phyloP scores from a whole-genome alignment of 2,888 invertebrate genomes.

The Rhaphigaster nebulosa region DNA sequence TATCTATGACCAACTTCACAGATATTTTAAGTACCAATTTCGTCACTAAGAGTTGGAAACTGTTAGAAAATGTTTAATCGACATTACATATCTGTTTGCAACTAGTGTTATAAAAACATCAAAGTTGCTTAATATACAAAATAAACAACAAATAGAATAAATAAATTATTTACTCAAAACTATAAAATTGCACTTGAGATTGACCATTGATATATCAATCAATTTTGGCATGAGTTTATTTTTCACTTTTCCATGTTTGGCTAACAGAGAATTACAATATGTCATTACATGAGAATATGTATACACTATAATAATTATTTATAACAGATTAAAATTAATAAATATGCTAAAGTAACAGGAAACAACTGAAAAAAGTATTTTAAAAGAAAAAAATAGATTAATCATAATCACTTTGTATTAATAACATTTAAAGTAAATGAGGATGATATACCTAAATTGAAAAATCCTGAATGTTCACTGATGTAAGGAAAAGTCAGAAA shows the following conservation, averaged over 20 bases:
- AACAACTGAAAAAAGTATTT: neutral
- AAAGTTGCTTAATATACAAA: no score
- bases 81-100: no score
- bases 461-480: slow-evolving; percentile 45
- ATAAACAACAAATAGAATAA: no score
- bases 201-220: no score
- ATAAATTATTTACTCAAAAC: no score
- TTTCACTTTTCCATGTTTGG: neutral
- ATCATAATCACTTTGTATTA: neutral
- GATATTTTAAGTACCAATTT: no score
- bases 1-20: no score
- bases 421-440: neutral
- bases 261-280: neutral
- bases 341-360: neutral
- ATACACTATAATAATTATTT: neutral
- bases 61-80: no score
- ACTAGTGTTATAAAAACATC: no score
- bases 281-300: neutral
- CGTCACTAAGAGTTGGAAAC: no score
- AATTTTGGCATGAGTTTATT: neutral
- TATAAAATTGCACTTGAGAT: no score
- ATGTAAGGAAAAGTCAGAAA: slow-evolving; percentile 47
- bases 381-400: neutral
- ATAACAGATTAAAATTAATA: neutral
- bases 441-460: slow-evolving; percentile 36